Evolutionary conservation across 2,797 vertebrate genomes (phyloP).

Genomic region (Trachops cirrhosus): DNA sequence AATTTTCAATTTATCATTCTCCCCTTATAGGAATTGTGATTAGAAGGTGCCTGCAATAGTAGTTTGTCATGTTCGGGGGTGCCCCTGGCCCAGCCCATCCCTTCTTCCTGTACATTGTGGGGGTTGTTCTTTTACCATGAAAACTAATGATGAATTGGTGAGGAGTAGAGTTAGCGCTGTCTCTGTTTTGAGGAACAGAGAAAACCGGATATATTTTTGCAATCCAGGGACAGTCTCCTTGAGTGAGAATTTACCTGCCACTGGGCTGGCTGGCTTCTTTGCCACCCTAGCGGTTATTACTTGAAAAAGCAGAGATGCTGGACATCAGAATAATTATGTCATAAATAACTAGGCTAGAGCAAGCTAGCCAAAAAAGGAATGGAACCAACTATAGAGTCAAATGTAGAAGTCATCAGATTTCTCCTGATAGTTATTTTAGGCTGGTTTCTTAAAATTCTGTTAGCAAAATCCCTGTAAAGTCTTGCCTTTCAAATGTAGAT

Average conservation of each 20-base stretch:
- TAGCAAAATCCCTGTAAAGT: neutral
- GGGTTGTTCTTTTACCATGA: neutral
- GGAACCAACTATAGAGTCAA: neutral
- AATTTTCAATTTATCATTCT: neutral
- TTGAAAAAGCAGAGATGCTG: neutral
- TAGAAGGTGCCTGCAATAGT: neutral
- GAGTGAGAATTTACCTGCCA: neutral
- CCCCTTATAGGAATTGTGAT: neutral
- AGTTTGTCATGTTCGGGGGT: neutral
- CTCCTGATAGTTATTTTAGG: neutral
- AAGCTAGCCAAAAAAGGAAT: neutral
- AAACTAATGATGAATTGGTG: neutral
- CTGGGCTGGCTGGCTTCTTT: neutral
- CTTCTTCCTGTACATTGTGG: neutral
- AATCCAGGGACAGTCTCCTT: neutral
- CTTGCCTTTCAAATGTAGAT: neutral
- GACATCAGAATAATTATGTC: constrained; percentile 12
- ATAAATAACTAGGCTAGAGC: neutral
- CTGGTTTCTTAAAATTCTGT: neutral
- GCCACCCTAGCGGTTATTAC: neutral
- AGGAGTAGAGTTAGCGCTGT: neutral
- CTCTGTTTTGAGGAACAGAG: neutral
- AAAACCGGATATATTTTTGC: neutral
- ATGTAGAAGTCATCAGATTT: neutral
- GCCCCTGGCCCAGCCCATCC: neutral